Evolutionary conservation across 2,113 vertebrate species (phyloP).

Genomic region (Vidua macroura): DNA sequence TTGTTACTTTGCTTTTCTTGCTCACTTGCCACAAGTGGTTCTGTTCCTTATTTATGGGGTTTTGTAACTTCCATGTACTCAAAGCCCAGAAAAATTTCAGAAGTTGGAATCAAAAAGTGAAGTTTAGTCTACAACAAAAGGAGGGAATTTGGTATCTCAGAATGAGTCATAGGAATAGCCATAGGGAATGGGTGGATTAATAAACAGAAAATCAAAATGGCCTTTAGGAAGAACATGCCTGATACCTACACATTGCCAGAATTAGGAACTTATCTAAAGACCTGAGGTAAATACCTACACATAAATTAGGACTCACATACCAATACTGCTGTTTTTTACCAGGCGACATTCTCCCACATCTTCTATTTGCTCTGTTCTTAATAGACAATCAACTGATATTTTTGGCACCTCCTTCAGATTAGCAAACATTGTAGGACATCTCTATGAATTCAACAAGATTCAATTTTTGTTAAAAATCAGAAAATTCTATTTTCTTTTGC

Average conservation of each 20-base stretch:
- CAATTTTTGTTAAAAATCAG: not conserved
- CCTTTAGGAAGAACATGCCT: not conserved
- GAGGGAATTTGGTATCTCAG: not conserved
- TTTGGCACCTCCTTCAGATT: not conserved
- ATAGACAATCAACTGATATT: not conserved
- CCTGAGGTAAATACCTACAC: not conserved
- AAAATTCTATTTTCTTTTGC: not conserved
- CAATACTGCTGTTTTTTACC: not conserved
- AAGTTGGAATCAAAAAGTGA: not conserved
- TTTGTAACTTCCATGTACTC: not conserved
- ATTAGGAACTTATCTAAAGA: not conserved
- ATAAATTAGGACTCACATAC: not conserved
- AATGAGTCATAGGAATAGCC: not conserved
- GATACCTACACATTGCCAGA: not conserved
- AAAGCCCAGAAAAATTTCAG: not conserved
- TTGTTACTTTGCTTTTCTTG: not conserved
- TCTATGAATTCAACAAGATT: not conserved
- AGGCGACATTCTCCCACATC: not conserved
- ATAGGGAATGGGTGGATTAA: not conserved
- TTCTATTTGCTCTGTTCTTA: not conserved
- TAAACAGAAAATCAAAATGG: not conserved
- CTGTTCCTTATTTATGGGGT: not conserved
- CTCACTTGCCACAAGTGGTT: not conserved
- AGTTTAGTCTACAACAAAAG: not conserved
- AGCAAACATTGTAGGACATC: not conserved